Evolutionary conservation across 2,888 invertebrate species (phyloP), one percentile per base, ranked within the genome.

Genomic region (Rhamnusium bicolor): DNA sequence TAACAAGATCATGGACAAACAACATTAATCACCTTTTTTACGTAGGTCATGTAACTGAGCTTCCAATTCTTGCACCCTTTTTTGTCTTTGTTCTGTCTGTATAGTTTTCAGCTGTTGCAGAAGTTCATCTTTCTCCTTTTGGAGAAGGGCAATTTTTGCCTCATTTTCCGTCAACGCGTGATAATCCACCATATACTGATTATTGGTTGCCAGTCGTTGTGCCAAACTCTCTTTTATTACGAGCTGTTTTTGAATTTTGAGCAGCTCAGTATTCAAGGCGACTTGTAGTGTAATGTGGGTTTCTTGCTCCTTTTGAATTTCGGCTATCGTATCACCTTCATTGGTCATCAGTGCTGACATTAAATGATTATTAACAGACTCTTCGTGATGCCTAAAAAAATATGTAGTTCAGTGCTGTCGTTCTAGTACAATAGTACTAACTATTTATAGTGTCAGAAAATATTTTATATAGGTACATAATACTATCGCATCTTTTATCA

Each of bases 51-150:
- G 77, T 61, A 97, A 93, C 86, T 96, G 93, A 0, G 90, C 89
- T 83, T 97, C 97, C 0, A 97, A 86, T 21, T 92, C 91, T 73
- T 95, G 93, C 0, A 97, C 90, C 46, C 95, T 92, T 73, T 93
- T 94, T 18, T 95, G 91, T 0, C 96, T 90, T 78, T 94, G 93
- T 82, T 97, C 96, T 18, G 93, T 91, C 82, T 93, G 93, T 0
- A 88, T 90, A 76, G 86, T 89, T 72, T 93, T 92, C 70, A 96
- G 84, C 74, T 93, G 92, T 71, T 92, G 92, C 76, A 92, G 58
- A 0, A 97, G 88, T 65, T 94, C 93, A 19, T 93, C 92, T 77
- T 93, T 94, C 84, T 97, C 96, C 46, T 90, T 89, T 87, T 96
- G 94, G 7, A 97, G 87, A 6, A 90, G 88, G 0, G 74, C 73